Conservation (phyloP, 2,888 invertebrate species). For the Sussaba pulchella region DNA sequence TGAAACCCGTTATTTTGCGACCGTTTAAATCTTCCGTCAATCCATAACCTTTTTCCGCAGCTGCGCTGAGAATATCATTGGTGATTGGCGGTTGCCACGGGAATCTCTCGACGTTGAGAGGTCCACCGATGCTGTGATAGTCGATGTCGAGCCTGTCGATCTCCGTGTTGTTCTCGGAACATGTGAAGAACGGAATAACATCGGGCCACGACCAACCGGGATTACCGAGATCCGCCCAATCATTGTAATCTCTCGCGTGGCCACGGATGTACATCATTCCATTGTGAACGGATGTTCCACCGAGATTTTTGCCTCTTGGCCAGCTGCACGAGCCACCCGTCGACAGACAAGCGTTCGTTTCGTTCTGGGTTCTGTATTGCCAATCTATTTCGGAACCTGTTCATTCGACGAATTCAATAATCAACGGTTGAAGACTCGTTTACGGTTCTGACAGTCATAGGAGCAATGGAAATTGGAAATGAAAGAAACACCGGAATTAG, state of each 20-base stretch:
- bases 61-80: slow-evolving; percentile 87
- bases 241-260: slow-evolving; percentile 90
- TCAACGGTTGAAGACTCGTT: slow-evolving; percentile 32
- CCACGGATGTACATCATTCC: slow-evolving; percentile 95
- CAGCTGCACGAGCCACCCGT: slow-evolving; percentile 86
- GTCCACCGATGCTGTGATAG: slow-evolving; percentile 88
- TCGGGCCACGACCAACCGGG: slow-evolving; percentile 92
- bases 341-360: slow-evolving; percentile 87
- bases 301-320: slow-evolving; percentile 90
- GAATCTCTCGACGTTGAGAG: slow-evolving; percentile 88
- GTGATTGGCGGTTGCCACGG: slow-evolving; percentile 88
- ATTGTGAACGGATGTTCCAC: slow-evolving; percentile 90
- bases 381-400: slow-evolving; percentile 87
- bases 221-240: slow-evolving; percentile 91
- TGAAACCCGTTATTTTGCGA: slow-evolving; percentile 87
- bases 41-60: slow-evolving; percentile 87
- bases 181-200: slow-evolving; percentile 90
- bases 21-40: slow-evolving; percentile 89
- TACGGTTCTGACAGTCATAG: not conserved
- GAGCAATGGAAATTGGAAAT: not conserved
- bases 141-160: slow-evolving; percentile 87
- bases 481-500: not conserved
- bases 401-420: slow-evolving; percentile 12
- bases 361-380: slow-evolving; percentile 89
- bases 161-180: slow-evolving; percentile 89